Conservation (phyloP, 2,888 invertebrate genomes). For the Meloe dianella region DNA sequence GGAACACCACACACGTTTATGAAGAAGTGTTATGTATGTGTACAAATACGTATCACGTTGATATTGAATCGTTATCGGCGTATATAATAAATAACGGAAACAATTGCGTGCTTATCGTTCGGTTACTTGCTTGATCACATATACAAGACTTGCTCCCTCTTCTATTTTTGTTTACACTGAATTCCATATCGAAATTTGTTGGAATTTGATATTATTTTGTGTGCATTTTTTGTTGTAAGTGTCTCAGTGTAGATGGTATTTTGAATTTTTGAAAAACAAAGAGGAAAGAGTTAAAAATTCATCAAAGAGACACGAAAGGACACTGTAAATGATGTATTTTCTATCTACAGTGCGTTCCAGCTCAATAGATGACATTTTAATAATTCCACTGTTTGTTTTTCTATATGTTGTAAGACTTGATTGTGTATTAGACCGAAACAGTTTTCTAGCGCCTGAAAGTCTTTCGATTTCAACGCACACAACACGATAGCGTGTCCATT, state of each 20-base stretch:
- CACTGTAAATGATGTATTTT: too few species aligned
- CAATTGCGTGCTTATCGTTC: slow-evolving; percentile 32
- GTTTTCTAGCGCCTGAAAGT: too few species aligned
- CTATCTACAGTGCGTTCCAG: too few species aligned
- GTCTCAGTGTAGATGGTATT: not conserved
- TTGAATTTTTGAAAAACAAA: not conserved
- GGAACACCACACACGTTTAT: not conserved
- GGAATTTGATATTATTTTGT: not conserved
- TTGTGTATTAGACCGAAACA: too few species aligned
- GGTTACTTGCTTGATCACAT: not conserved
- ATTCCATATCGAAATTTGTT: not conserved
- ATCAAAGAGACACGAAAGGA: too few species aligned
- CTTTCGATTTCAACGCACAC: too few species aligned
- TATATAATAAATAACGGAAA: slow-evolving; percentile 43
- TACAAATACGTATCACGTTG: not conserved
- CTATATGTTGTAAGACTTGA: too few species aligned
- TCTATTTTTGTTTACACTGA: not conserved
- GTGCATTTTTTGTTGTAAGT: not conserved
- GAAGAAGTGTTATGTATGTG: not conserved
- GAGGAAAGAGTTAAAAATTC: not conserved
- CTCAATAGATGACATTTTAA: too few species aligned
- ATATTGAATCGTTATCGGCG: slow-evolving; percentile 43
- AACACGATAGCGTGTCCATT: too few species aligned
- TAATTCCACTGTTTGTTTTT: too few species aligned
- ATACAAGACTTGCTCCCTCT: not conserved